Conservation (phyloP, 2,113 vertebrate genomes). For the Tetraodon nigroviridis region DNA sequence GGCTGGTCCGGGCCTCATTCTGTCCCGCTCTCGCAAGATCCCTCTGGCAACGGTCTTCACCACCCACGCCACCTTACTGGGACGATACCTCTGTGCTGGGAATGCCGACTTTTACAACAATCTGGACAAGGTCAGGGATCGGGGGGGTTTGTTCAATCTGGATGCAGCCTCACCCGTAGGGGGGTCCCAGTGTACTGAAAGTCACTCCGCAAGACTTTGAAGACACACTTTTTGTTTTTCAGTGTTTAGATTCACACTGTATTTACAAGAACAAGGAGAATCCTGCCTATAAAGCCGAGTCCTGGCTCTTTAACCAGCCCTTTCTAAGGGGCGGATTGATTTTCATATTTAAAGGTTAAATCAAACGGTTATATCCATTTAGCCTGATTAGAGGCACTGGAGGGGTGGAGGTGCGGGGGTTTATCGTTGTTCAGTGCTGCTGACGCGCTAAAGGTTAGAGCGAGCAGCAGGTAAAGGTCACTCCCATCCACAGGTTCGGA, state of each 20-base stretch:
- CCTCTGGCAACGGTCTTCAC: conserved; percentile 91
- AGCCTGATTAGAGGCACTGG: conserved; percentile 36
- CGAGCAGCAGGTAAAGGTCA: conserved; percentile 56
- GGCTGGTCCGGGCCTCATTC: conserved; percentile 84
- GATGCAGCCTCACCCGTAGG: neutral
- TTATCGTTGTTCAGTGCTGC: conserved; percentile 55
- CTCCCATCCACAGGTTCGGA: neutral
- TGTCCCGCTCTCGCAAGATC: conserved; percentile 81
- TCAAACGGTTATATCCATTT: conserved; percentile 15
- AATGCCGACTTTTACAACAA: conserved; percentile 95
- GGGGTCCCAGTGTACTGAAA: neutral
- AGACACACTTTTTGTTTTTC: too few species aligned
- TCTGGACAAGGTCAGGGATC: conserved; percentile 80
- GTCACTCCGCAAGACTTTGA: too few species aligned
- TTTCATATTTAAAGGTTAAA: conserved; percentile 23
- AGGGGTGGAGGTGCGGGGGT: neutral
- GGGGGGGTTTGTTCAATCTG: neutral
- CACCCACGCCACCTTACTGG: conserved; percentile 92
- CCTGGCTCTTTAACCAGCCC: too few species aligned
- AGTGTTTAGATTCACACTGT: too few species aligned
- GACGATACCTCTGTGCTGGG: conserved; percentile 91
- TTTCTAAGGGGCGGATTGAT: neutral
- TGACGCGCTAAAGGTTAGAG: conserved; percentile 56
- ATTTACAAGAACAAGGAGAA: too few species aligned
- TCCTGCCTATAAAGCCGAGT: too few species aligned